phyloP scores from a whole-genome alignment of 2,888 invertebrate genomes.

The Bibio marci region DNA sequence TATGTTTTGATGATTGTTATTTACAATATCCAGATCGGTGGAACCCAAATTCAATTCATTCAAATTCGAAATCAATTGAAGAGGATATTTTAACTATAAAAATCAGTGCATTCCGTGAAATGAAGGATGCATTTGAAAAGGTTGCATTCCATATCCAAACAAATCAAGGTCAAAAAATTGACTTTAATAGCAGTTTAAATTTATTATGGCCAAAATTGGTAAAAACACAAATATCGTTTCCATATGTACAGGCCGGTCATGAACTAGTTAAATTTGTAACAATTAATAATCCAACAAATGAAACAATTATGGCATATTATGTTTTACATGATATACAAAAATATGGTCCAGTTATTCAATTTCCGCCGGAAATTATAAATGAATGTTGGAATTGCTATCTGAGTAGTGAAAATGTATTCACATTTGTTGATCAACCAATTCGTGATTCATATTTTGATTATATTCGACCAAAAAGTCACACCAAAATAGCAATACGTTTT shows the following conservation, averaged over 20 bases:
- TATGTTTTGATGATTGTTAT: constrained; percentile 59
- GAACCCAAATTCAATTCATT: constrained; percentile 6
- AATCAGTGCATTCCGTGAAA: constrained; percentile 22
- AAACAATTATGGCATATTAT: constrained; percentile 15
- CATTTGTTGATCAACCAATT: not conserved
- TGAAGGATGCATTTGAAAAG: constrained; percentile 21
- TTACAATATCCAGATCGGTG: constrained; percentile 6
- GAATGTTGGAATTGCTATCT: constrained; percentile 5
- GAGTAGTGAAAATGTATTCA: constrained; percentile 3
- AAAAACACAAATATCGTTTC: constrained; percentile 18
- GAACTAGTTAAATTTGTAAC: constrained; percentile 20
- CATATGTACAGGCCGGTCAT: constrained; percentile 24
- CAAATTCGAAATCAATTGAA: constrained; percentile 12
- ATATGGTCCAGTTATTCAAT: constrained; percentile 20
- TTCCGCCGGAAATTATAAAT: constrained; percentile 24
- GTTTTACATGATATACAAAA: constrained; percentile 11
- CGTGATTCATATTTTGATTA: constrained; percentile 8
- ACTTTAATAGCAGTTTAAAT: constrained; percentile 24
- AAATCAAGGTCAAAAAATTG: constrained; percentile 21
- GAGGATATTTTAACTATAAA: constrained; percentile 17
- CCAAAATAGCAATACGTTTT: constrained; percentile 21
- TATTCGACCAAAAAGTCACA: constrained; percentile 18
- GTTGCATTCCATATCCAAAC: constrained; percentile 25
- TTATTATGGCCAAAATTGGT: constrained; percentile 28
- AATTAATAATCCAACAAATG: constrained; percentile 23